phyloP scores from a whole-genome alignment of 2,888 invertebrate genomes.

The Molorchus minor region DNA sequence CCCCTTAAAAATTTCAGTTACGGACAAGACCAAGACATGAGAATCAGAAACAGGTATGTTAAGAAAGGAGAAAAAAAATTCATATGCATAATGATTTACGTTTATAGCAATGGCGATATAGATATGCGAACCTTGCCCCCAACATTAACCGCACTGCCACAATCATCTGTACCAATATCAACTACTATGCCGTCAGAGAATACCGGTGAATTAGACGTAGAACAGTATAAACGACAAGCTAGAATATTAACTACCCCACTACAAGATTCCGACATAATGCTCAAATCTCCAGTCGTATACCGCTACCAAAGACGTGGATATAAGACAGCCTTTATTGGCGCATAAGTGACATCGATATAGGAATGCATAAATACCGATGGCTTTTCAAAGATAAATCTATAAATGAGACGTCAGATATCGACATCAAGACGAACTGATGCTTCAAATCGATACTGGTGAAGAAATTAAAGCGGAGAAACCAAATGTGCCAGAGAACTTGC shows the following conservation, averaged over 20 bases:
- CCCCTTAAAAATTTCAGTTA: conserved; percentile 53
- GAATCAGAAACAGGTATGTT: conserved; percentile 53
- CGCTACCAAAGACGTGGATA: conserved; percentile 48
- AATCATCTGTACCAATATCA: conserved; percentile 15
- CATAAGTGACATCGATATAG: conserved; percentile 62
- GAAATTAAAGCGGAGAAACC: conserved; percentile 24
- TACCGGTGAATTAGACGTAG: conserved; percentile 39
- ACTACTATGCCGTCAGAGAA: not conserved
- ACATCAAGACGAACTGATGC: conserved; percentile 39
- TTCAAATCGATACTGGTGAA: conserved; percentile 44
- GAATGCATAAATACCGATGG: conserved; percentile 58
- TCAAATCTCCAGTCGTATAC: conserved; percentile 27
- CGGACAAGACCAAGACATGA: conserved; percentile 61
- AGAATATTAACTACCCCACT: conserved; percentile 30
- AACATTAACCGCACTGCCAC: conserved; percentile 28
- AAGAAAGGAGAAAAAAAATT: not conserved
- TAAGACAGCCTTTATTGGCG: conserved; percentile 42
- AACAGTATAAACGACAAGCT: conserved; percentile 49
- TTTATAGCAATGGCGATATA: conserved; percentile 60
- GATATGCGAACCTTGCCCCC: conserved; percentile 61
- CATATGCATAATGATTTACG: not conserved
- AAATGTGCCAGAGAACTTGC: conserved; percentile 66
- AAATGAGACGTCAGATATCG: conserved; percentile 32
- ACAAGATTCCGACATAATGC: conserved; percentile 48
- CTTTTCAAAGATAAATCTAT: conserved; percentile 34